Conservation (phyloP, 2,888 invertebrate genomes). For the Pocota personata region DNA sequence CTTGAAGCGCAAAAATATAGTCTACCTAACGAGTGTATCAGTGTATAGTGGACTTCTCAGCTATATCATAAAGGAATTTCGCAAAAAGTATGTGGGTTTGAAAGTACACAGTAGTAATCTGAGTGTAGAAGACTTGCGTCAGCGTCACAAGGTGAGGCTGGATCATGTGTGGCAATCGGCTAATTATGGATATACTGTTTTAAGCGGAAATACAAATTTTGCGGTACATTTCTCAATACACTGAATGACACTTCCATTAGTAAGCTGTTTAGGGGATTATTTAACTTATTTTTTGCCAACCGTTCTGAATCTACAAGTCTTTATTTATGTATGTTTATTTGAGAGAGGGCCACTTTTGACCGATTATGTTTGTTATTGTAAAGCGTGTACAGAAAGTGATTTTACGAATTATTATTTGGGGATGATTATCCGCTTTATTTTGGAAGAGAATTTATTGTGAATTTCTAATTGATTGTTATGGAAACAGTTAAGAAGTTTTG, state of each 20-base stretch:
- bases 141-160: neutral
- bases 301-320: neutral
- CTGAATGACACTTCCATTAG: neutral
- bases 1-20: conserved; percentile 16
- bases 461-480: neutral
- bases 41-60: neutral
- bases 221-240: conserved; percentile 10
- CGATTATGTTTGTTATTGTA: conserved; percentile 6
- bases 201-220: neutral
- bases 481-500: neutral
- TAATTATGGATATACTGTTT: conserved; percentile 10
- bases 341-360: neutral
- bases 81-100: conserved; percentile 12
- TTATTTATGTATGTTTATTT: neutral
- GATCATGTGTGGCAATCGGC: neutral
- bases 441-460: neutral
- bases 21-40: conserved; percentile 13
- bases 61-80: conserved; percentile 9
- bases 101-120: neutral
- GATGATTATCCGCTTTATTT: neutral
- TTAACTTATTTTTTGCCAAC: neutral
- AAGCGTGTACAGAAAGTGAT: neutral
- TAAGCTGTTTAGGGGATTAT: conserved; percentile 5
- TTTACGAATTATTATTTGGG: conserved; percentile 17
- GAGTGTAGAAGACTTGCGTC: neutral